A percentile compares a stretch with the other conserved stretches of the same genome.
phyloP scores from a whole-genome alignment of 1,140 invertebrate genomes.

The Pinna nobilis region DNA sequence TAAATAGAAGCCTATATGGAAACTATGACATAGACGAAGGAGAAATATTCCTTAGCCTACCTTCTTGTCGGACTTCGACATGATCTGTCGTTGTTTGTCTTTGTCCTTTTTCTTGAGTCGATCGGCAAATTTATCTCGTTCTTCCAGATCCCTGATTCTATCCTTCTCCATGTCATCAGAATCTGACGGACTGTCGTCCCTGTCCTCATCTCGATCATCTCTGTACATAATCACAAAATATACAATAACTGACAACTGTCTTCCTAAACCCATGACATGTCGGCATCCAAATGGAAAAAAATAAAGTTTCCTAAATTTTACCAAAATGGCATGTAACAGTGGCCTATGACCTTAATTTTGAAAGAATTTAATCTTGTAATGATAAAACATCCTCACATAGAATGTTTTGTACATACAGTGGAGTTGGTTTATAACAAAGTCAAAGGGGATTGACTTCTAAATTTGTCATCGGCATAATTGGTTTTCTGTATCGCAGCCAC shows the following conservation, averaged over 20 bases:
- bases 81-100: conserved; percentile 88
- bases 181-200: conserved; percentile 44
- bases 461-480: too few relatives aligned
- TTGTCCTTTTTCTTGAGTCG: conserved; percentile 94
- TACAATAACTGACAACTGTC: background rate
- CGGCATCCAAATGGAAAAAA: background rate
- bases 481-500: too few relatives aligned
- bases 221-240: background rate
- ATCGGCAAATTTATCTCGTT: conserved; percentile 95
- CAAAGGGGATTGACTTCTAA: too few relatives aligned
- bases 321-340: too few relatives aligned
- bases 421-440: too few relatives aligned
- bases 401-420: too few relatives aligned
- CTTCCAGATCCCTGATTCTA: conserved; percentile 87
- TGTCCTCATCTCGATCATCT: conserved; percentile 33
- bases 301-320: too few relatives aligned
- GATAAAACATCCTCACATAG: too few relatives aligned
- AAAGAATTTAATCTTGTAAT: too few relatives aligned
- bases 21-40: background rate
- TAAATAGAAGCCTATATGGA: background rate
- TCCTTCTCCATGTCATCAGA: conserved; percentile 76
- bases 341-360: too few relatives aligned
- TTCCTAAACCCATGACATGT: background rate
- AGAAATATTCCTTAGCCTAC: conserved; percentile 33
- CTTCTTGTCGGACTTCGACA: conserved; percentile 81